Conservation (phyloP, 2,888 invertebrate species). For the Pristionchus fissidentatus region DNA sequence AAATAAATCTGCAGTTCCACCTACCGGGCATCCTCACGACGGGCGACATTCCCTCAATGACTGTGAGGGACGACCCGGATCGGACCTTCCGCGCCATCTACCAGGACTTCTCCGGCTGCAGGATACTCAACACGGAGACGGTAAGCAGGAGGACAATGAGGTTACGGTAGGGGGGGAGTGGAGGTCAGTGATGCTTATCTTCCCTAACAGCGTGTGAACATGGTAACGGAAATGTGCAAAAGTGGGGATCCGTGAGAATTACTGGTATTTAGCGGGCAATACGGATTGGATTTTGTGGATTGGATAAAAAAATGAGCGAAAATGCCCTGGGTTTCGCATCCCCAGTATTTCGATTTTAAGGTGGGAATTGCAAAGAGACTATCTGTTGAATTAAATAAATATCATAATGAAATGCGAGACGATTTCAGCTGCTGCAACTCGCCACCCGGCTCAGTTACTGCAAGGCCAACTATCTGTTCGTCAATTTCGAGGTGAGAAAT, state of each 20-base stretch:
- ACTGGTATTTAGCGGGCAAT: too few species aligned
- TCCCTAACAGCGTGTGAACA: too few species aligned
- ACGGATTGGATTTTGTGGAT: too few species aligned
- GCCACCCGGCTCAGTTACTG: constrained; percentile 66
- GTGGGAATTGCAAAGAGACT: not conserved
- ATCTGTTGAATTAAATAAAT: not conserved
- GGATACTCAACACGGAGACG: constrained; percentile 68
- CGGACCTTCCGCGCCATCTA: constrained; percentile 79
- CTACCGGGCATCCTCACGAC: constrained; percentile 38
- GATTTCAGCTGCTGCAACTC: constrained; percentile 63
- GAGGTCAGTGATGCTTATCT: too few species aligned
- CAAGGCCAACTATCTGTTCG: constrained; percentile 71
- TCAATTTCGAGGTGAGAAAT: constrained; percentile 65
- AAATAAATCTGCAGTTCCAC: not conserved
- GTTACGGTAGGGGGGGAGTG: too few species aligned
- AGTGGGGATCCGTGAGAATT: too few species aligned
- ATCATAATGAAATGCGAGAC: not conserved
- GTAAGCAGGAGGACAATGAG: constrained; percentile 51
- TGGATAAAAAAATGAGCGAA: too few species aligned
- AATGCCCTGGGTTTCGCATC: not conserved
- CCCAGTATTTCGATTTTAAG: not conserved
- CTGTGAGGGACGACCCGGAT: constrained; percentile 81
- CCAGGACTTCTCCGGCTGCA: constrained; percentile 79
- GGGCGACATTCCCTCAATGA: constrained; percentile 58
- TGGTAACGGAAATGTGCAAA: too few species aligned